Conservation (phyloP, 1,140 invertebrate genomes). For the Tribolium castaneum region DNA sequence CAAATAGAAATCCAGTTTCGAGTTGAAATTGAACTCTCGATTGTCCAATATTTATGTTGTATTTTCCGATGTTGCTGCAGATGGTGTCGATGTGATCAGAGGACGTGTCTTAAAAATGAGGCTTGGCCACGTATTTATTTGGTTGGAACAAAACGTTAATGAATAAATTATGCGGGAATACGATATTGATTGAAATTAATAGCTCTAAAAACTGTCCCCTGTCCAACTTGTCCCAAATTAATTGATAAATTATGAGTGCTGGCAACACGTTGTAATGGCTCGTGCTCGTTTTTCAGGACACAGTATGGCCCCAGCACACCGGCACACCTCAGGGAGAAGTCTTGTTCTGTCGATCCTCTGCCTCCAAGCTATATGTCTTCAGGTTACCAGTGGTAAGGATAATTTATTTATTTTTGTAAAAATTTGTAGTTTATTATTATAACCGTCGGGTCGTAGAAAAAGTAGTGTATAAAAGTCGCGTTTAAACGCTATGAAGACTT, state of each 20-base stretch:
- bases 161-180: constrained; percentile 27
- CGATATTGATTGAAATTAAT: constrained; percentile 31
- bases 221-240: constrained; percentile 11
- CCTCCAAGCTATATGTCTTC: constrained; percentile 74
- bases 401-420: no score
- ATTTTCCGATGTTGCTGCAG: neutral
- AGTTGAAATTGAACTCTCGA: constrained; percentile 22
- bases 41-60: constrained; percentile 17
- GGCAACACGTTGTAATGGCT: neutral
- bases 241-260: constrained; percentile 17
- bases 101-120: constrained; percentile 4
- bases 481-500: no score
- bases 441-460: no score
- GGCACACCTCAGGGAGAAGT: constrained; percentile 82
- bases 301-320: constrained; percentile 85
- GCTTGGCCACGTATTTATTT: neutral
- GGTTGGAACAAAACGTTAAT: neutral
- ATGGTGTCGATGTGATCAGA: constrained; percentile 26
- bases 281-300: constrained; percentile 69
- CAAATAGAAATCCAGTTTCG: constrained; percentile 22
- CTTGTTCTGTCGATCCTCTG: constrained; percentile 78
- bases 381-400: constrained; percentile 72
- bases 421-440: no score
- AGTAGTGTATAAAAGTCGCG: no score
- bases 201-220: constrained; percentile 19